phyloP scores from a whole-genome alignment of 2,797 vertebrate genomes.

The Acrossocheilus wenchowensis region DNA sequence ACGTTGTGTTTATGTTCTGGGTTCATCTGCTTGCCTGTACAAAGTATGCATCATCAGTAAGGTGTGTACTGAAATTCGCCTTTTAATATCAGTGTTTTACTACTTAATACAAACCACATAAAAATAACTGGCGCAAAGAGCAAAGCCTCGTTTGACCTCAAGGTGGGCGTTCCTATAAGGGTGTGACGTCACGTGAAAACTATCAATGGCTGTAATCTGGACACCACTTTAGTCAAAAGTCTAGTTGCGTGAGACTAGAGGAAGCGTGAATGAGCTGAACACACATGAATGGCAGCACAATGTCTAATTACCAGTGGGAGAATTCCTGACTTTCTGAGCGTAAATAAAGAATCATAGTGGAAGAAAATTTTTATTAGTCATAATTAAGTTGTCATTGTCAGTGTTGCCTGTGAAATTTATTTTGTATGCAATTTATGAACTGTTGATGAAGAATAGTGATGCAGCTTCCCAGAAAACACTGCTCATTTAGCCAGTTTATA shows the following conservation, averaged over 20 bases:
- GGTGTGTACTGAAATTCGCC: too few species aligned
- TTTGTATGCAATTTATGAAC: not conserved
- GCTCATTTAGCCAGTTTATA: not conserved
- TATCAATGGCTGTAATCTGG: not conserved
- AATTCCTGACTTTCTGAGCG: not conserved
- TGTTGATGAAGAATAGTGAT: not conserved
- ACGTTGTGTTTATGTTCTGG: too few species aligned
- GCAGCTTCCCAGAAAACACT: not conserved
- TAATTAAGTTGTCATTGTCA: not conserved
- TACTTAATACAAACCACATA: not conserved
- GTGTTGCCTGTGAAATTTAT: not conserved
- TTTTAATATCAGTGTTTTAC: not conserved
- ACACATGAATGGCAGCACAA: not conserved
- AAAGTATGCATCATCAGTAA: too few species aligned
- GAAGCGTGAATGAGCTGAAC: not conserved
- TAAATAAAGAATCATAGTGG: not conserved
- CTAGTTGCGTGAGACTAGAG: not conserved
- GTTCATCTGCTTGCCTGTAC: too few species aligned
- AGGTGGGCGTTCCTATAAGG: not conserved
- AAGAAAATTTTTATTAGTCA: not conserved
- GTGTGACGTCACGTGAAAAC: not conserved
- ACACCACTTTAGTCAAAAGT: not conserved
- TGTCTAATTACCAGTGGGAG: not conserved
- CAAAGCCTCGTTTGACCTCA: not conserved
- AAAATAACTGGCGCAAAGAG: not conserved